Evolutionary conservation across 2,888 invertebrate genomes (phyloP).

Genomic region (Seira musarum): DNA sequence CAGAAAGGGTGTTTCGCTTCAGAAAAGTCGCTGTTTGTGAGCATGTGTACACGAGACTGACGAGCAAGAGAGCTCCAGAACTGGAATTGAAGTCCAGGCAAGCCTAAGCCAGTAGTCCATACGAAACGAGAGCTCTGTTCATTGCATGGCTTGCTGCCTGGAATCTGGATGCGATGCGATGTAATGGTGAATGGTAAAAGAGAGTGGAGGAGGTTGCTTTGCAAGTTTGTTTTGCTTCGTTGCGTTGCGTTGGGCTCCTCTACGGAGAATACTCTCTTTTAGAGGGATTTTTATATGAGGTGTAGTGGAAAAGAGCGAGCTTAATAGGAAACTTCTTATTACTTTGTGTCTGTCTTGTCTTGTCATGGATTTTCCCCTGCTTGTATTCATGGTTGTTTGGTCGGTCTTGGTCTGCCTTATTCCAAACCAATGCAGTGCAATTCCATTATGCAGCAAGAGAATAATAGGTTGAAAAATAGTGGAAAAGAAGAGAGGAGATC

Average conservation of each 20-base stretch:
- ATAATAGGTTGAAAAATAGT: not conserved
- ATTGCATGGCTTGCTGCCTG: too few species aligned
- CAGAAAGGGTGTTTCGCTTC: slow-evolving; percentile 31
- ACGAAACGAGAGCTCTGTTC: not conserved
- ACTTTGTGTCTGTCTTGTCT: not conserved
- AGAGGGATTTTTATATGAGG: not conserved
- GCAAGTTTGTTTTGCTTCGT: not conserved
- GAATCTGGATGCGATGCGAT: not conserved
- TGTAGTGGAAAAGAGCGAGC: too few species aligned
- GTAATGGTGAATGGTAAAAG: not conserved
- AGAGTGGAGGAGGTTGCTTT: not conserved
- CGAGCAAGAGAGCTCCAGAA: slow-evolving; percentile 13
- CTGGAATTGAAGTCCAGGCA: not conserved
- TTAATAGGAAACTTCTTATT: not conserved
- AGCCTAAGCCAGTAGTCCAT: not conserved
- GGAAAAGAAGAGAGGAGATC: not conserved
- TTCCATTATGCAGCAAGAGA: not conserved
- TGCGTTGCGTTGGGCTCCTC: too few species aligned
- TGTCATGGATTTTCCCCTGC: slow-evolving; percentile 2
- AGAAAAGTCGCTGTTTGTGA: slow-evolving; percentile 19
- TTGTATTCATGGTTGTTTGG: too few species aligned
- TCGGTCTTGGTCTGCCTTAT: not conserved
- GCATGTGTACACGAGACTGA: slow-evolving; percentile 27
- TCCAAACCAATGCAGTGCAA: not conserved
- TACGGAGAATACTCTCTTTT: not conserved